Evolutionary conservation across 2,888 invertebrate genomes (phyloP).

Genomic region (Gastrophysa polygoni): DNA sequence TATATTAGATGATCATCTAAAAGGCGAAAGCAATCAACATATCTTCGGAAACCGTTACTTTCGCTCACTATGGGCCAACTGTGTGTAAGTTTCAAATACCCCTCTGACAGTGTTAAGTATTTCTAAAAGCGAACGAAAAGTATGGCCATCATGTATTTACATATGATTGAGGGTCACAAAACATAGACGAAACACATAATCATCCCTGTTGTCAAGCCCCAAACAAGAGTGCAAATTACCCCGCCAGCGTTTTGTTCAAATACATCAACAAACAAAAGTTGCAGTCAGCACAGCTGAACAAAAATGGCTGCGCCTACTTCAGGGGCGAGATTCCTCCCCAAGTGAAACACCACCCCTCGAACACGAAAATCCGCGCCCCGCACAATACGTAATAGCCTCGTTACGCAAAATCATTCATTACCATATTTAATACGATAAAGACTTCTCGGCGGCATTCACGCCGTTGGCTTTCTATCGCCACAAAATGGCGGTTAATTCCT

Average conservation of each 20-base stretch:
- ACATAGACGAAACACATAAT: not conserved
- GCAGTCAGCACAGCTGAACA: not conserved
- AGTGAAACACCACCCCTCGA: not conserved
- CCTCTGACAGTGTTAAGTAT: no score
- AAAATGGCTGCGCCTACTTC: not conserved
- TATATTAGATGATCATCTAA: no score
- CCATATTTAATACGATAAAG: conserved; percentile 55
- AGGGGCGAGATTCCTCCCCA: not conserved
- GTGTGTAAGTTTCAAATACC: no score
- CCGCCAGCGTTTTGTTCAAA: not conserved
- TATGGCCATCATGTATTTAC: no score
- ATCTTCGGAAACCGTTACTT: no score
- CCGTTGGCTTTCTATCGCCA: conserved; percentile 46
- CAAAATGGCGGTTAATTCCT: conserved; percentile 55
- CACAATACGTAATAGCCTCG: conserved; percentile 39
- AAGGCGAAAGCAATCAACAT: no score
- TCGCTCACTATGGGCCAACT: no score
- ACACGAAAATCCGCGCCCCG: conserved; percentile 12
- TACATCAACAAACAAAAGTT: conserved; percentile 1
- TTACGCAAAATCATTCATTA: conserved; percentile 39
- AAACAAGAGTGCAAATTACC: not conserved
- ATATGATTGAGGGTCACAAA: no score
- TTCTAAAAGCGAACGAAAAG: no score
- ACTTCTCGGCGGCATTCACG: conserved; percentile 47
- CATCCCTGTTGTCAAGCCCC: not conserved